Percentiles rank a stretch among this genome's conserved stretches.
These are phyloP conservation scores for Ridgeia piscesae DNA, from an alignment of 1,140 invertebrate species.

Conservation along the genomic window DNA sequence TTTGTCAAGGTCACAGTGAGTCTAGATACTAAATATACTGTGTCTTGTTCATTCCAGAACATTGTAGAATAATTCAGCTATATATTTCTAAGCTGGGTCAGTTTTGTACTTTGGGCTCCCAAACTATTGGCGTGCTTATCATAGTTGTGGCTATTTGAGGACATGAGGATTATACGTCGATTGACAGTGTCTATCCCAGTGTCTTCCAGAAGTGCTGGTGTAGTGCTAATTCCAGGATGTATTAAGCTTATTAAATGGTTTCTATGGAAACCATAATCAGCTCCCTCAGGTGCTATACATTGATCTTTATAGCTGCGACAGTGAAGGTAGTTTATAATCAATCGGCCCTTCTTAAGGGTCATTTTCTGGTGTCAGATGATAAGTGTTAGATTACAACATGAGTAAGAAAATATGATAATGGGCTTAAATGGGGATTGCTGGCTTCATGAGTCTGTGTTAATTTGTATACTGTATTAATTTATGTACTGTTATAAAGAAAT, in stretches of 20 bases:
- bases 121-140: too few species aligned
- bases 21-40: too few species aligned
- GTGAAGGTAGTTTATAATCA: background rate
- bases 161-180: background rate
- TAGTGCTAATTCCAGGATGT: background rate
- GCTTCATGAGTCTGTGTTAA: too few species aligned
- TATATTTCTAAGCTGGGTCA: too few species aligned
- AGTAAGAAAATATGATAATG: background rate
- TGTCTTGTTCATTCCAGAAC: too few species aligned
- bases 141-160: too few species aligned
- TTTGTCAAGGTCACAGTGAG: too few species aligned
- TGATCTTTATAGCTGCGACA: background rate
- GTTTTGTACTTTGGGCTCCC: too few species aligned
- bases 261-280: background rate
- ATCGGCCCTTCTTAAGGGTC: background rate
- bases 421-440: background rate
- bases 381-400: background rate
- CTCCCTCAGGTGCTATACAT: background rate
- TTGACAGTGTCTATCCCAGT: background rate
- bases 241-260: background rate
- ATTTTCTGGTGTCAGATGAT: background rate
- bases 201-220: background rate
- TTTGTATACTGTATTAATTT: too few species aligned
- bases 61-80: too few species aligned
- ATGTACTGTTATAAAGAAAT: too few species aligned